Percentiles rank a stretch among this genome's conserved stretches.
Evolutionary conservation across 2,888 invertebrate genomes (phyloP).

Genomic region (Sinotaia quadrata): DNA sequence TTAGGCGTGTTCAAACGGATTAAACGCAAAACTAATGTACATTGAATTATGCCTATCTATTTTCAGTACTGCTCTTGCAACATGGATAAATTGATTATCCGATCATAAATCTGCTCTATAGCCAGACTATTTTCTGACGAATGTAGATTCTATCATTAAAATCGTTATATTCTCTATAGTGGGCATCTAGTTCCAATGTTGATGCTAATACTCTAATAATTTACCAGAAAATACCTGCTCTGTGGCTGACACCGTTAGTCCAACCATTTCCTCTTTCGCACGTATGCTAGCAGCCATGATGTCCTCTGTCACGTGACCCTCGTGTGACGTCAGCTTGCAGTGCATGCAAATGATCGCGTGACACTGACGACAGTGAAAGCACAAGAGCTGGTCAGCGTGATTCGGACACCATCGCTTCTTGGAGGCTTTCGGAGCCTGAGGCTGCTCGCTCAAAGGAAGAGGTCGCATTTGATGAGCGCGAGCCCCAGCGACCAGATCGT

Average conservation of each 20-base stretch:
- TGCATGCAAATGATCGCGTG: conserved; percentile 6
- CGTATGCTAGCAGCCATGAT: neutral
- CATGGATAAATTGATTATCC: no score
- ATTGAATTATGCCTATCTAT: no score
- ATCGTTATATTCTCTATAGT: no score
- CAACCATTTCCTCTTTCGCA: neutral
- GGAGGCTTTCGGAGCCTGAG: no score
- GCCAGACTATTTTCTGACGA: no score
- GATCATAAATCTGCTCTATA: no score
- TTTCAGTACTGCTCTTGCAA: no score
- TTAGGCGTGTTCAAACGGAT: no score
- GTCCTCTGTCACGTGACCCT: conserved; percentile 5
- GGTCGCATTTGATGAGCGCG: neutral
- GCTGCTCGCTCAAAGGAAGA: no score
- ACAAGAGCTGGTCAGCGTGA: conserved; percentile 3
- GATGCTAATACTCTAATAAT: no score
- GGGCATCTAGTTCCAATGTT: neutral
- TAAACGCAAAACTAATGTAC: no score
- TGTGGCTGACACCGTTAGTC: neutral
- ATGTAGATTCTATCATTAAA: no score
- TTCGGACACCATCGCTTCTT: neutral
- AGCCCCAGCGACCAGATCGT: neutral
- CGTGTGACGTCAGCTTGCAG: conserved; percentile 15
- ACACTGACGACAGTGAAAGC: conserved; percentile 12
- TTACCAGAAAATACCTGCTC: conserved; percentile 1